Evolutionary conservation across 2,797 vertebrate genomes (phyloP).

Genomic region (Sylvia borin): DNA sequence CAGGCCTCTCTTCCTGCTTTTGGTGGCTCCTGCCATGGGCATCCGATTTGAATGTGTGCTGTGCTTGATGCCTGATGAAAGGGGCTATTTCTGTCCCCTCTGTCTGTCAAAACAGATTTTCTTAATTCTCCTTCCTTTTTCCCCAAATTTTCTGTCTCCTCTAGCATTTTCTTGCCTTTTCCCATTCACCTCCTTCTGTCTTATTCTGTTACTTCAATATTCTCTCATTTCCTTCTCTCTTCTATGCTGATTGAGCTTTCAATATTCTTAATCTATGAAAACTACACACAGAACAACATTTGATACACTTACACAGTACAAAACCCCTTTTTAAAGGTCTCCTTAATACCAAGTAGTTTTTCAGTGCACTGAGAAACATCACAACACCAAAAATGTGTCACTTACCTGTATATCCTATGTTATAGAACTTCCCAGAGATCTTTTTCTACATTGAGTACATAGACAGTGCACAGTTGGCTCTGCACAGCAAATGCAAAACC

Average conservation of each 20-base stretch:
- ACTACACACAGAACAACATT: background rate
- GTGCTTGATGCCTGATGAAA: background rate
- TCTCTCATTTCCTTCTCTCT: background rate
- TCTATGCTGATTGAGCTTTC: background rate
- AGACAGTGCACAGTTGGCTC: background rate
- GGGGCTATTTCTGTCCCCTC: background rate
- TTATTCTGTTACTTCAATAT: background rate
- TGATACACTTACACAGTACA: background rate
- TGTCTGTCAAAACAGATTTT: slow-evolving; percentile 1
- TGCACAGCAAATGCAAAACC: background rate
- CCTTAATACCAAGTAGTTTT: background rate
- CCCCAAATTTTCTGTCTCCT: slow-evolving; percentile 1
- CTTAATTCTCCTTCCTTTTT: background rate
- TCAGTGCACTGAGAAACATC: background rate
- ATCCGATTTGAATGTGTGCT: background rate
- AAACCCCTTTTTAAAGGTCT: background rate
- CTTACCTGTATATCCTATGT: background rate
- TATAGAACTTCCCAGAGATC: background rate
- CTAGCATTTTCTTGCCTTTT: slow-evolving; percentile 1
- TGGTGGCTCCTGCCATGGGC: background rate
- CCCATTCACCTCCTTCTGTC: background rate
- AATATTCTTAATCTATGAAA: background rate
- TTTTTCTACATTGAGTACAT: background rate
- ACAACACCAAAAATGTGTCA: background rate
- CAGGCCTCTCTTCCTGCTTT: slow-evolving; percentile 24